phyloP scores from a whole-genome alignment of 2,113 vertebrate genomes.

The Callipepla squamata region DNA sequence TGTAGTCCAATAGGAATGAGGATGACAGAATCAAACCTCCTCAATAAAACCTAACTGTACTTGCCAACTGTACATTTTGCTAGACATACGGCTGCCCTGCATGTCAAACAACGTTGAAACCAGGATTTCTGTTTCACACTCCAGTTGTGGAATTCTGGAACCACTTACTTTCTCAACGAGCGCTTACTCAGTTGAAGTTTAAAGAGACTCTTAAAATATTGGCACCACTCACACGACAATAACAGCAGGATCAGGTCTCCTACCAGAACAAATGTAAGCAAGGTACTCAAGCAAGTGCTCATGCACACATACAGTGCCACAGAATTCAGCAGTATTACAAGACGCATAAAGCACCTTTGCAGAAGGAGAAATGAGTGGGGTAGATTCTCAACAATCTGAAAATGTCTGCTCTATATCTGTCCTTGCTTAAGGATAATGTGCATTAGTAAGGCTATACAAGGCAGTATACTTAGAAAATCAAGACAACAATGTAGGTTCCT shows the following conservation, averaged over 20 bases:
- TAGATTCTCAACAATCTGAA: not conserved
- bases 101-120: not conserved
- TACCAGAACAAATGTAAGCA: not conserved
- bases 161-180: not conserved
- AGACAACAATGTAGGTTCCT: not conserved
- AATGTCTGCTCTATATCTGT: not conserved
- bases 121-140: not conserved
- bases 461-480: not conserved
- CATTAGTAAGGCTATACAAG: not conserved
- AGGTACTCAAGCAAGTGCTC: fast-evolving
- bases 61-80: not conserved
- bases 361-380: not conserved
- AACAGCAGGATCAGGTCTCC: not conserved
- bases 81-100: not conserved
- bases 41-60: not conserved
- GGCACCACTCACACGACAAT: not conserved
- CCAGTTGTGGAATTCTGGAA: not conserved
- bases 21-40: not conserved
- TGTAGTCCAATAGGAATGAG: not conserved
- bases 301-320: fast-evolving
- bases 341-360: not conserved
- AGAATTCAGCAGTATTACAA: not conserved
- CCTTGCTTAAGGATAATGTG: not conserved
- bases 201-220: not conserved
- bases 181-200: not conserved